Conservation (phyloP, 2,113 vertebrate species). For the Nannospalax galili region DNA sequence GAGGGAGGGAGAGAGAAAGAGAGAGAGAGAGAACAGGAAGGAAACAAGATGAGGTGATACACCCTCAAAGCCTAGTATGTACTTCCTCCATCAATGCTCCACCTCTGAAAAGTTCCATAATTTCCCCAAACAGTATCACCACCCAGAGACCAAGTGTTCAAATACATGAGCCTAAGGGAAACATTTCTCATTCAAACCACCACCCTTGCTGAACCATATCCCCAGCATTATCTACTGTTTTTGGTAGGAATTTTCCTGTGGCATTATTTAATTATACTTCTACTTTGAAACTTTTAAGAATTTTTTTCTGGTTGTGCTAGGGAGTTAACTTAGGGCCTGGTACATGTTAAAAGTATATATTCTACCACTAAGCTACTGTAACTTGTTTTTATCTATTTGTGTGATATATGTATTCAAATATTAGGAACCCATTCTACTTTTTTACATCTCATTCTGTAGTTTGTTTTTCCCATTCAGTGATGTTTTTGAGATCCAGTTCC, state of each 20-base stretch:
- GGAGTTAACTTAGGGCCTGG: neutral
- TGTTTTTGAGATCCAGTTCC: constrained; percentile 15
- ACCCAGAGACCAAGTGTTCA: too few species aligned
- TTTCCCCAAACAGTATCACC: too few species aligned
- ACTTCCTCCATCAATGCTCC: too few species aligned
- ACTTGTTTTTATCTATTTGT: neutral
- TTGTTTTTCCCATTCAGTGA: neutral
- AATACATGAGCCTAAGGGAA: too few species aligned
- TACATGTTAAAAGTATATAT: neutral
- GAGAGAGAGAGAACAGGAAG: too few species aligned
- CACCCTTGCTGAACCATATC: neutral
- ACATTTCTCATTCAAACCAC: too few species aligned
- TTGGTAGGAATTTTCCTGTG: neutral
- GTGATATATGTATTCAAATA: neutral
- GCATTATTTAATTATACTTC: neutral
- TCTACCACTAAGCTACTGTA: neutral
- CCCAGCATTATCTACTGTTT: neutral
- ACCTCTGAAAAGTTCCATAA: too few species aligned
- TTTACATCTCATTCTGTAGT: neutral
- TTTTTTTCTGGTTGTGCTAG: neutral
- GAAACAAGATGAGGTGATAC: too few species aligned
- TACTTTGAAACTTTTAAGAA: neutral
- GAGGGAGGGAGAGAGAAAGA: too few species aligned
- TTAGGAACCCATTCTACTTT: neutral
- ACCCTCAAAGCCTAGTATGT: too few species aligned